Evolutionary conservation across 2,113 vertebrate genomes (phyloP), one percentile per base, ranked within the genome.

Genomic region (Oncorhynchus clarkii): DNA sequence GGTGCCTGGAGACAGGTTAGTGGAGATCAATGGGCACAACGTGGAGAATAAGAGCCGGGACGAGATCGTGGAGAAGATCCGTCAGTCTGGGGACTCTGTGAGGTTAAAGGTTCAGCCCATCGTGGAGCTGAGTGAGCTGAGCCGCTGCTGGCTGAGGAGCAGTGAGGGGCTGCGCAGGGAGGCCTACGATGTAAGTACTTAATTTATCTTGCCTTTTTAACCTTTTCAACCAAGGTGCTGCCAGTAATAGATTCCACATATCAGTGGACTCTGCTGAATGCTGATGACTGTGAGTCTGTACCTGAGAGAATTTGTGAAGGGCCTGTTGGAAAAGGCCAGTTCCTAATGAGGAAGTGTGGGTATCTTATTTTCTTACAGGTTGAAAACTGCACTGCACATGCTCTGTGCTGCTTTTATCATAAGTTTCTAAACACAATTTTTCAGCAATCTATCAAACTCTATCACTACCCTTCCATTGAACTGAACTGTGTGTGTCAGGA

Each of bases 11-110:
- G 97, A 99, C 83, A 94, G 96, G 3, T 87, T 99, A 76, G 96
- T 98, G 75, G 98, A 98, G 89, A 98, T 98, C 90, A 99, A 99
- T 0, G 95, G 96, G 6, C 74, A 89, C 57, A 98, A 98, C 0
- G 98, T 99, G 92, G 97, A 98, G 89, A 97, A 45, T 82, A 97
- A 95, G 82, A 96, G 86, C 86, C 92, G 98, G 72, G 97, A 99
- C 3, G 98, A 99, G 91, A 99, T 99, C 0, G 98, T 99, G 89
- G 98, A 99, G 91, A 98, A 97, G 97, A 99, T 99, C 89, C 96
- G 96, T 77, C 97, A 97, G 82, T 99, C 97, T 0, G 97, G 96
- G 45, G 96, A 99, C 54, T 93, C 92, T 0, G 97, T 99, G 45
- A 89, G 94, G 72, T 92, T 99, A 51, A 99, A 97, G 89, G 98